Evolutionary conservation across 2,797 vertebrate genomes (phyloP).

Genomic region (Cercopithecus neglectus): DNA sequence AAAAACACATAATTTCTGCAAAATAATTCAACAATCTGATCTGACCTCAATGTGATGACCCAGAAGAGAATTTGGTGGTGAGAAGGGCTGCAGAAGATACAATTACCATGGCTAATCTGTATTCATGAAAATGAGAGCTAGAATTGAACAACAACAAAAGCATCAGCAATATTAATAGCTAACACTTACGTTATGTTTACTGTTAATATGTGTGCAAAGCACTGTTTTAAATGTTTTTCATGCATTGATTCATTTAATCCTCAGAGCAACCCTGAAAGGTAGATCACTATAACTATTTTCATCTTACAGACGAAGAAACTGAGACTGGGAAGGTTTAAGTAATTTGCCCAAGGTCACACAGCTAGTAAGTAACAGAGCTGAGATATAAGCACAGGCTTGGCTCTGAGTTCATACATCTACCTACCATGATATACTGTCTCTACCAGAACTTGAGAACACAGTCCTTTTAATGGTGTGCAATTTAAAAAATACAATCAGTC

Average conservation of each 20-base stretch:
- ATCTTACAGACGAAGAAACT: slow-evolving; percentile 21
- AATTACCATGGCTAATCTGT: background rate
- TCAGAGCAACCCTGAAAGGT: background rate
- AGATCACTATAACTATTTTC: background rate
- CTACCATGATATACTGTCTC: background rate
- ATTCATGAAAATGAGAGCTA: background rate
- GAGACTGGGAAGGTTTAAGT: background rate
- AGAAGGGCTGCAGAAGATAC: background rate
- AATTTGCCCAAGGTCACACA: background rate
- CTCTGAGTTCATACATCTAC: background rate
- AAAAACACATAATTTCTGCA: slow-evolving; percentile 21
- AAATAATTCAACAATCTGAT: slow-evolving; percentile 1
- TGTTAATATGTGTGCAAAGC: background rate
- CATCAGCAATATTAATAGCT: background rate
- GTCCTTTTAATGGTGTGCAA: background rate
- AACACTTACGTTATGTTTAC: background rate
- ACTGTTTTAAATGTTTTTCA: background rate
- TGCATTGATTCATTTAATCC: background rate
- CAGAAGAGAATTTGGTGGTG: background rate
- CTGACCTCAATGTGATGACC: background rate
- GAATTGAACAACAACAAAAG: background rate
- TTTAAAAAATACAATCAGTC: background rate
- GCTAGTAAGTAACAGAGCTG: background rate
- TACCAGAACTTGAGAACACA: background rate
- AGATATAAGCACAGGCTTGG: background rate